A percentile compares a stretch with the other conserved stretches of the same genome.
Conservation (phyloP, 2,888 invertebrate species). For the Machimus atricapillus region DNA sequence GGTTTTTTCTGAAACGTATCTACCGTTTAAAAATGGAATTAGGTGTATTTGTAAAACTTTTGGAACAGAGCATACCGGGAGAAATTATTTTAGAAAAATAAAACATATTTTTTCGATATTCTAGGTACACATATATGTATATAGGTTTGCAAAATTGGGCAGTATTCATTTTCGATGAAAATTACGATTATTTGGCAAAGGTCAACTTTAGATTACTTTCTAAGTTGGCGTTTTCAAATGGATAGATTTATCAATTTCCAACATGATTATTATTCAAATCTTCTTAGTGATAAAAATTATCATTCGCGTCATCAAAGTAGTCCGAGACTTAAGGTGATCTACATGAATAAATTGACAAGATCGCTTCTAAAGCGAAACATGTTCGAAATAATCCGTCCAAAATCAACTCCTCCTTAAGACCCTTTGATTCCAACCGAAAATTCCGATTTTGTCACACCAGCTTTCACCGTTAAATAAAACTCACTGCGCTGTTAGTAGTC, state of each 20-base stretch:
- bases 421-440: neutral
- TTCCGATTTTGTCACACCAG: neutral
- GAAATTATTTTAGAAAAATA: too few relatives aligned
- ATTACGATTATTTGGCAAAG: neutral
- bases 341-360: neutral
- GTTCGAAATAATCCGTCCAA: neutral
- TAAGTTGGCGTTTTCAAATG: neutral
- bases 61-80: too few relatives aligned
- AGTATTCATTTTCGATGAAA: too few relatives aligned
- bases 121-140: too few relatives aligned
- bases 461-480: neutral
- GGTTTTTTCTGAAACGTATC: too few relatives aligned
- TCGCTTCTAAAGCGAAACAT: neutral
- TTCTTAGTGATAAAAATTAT: neutral
- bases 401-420: neutral
- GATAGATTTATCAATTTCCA: neutral
- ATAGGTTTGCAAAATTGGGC: too few relatives aligned
- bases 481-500: neutral
- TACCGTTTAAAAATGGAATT: too few relatives aligned
- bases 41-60: too few relatives aligned
- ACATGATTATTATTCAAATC: neutral
- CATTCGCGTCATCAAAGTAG: neutral
- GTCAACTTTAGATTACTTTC: neutral
- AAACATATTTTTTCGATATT: too few relatives aligned
- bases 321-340: neutral